Conservation (phyloP, 2,888 invertebrate genomes). For the Torymus aiolomorphi region DNA sequence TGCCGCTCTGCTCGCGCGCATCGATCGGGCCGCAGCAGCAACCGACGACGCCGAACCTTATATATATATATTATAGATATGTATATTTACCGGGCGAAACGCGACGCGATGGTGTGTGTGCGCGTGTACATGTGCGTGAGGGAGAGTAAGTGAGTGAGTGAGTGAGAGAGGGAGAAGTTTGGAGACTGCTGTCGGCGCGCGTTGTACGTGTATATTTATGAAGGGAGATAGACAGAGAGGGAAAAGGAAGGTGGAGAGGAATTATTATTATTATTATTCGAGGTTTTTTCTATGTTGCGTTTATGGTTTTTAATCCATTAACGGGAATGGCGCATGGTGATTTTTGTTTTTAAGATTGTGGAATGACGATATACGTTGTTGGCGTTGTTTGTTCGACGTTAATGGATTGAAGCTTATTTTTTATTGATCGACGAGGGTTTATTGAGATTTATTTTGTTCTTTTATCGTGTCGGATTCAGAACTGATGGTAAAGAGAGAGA, state of each 20-base stretch:
- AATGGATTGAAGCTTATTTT: not conserved
- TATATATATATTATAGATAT: constrained; percentile 51
- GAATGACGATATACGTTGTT: too few species aligned
- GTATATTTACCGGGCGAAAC: constrained; percentile 40
- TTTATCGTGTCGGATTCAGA: not conserved
- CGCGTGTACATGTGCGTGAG: not conserved
- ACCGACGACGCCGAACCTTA: constrained; percentile 16
- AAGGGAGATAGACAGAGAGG: not conserved
- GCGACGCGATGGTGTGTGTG: too few species aligned
- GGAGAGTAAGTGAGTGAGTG: too few species aligned
- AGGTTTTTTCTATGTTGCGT: too few species aligned
- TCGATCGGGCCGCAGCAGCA: constrained; percentile 26
- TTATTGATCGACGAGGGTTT: not conserved
- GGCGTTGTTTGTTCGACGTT: not conserved
- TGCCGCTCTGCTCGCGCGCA: constrained; percentile 32
- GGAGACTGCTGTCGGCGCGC: constrained; percentile 49
- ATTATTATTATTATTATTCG: too few species aligned
- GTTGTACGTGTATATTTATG: constrained; percentile 30
- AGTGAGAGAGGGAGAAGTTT: constrained; percentile 6
- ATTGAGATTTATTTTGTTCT: not conserved
- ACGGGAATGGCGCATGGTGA: too few species aligned
- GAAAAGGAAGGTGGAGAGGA: too few species aligned
- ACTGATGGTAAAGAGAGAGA: too few species aligned
- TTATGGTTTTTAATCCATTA: too few species aligned
- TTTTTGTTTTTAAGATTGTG: too few species aligned